Evolutionary conservation across 2,113 vertebrate species (phyloP), one percentile per base, ranked within the genome.

Genomic region (Apteryx mantelli): DNA sequence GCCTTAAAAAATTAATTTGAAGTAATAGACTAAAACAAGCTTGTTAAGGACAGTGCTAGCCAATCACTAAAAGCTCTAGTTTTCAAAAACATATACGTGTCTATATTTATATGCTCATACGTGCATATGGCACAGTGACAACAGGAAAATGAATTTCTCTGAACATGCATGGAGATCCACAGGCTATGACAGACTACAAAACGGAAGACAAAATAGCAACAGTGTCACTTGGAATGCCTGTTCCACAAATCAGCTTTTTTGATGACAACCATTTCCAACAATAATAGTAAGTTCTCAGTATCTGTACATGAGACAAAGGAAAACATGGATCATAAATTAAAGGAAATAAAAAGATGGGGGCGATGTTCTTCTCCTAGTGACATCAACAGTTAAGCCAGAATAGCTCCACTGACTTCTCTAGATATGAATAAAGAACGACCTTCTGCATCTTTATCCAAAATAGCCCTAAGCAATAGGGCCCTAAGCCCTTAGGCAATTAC

Each of bases 1-100:
- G 58, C 69, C 91, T 95, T 97, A 89, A 97, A 97, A 97, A 89
- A 97, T 96, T 95, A 87, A 96, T 96, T 94, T 96, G 91, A 91
- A 95, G 91, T 95, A 95, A 96, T 95, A 93, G 92, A 92, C 81
- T 95, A 91, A 95, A 97, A 71, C 91, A 96, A 95, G 88, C 82
- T 91, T 95, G 92, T 96, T 91, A 97, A 89, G 74, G 42, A 87
- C 95, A 91, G 75, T 93, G 87, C 79, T 79, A 75, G 53, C 66
- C 93, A 86, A 26, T 87, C 85, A 48, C 82, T 95, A 53, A 84
- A 79, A 93, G 71, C 76, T 87, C 68, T 88, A 20, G 80, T 56
- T 93, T 87, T 76, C 44, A 75, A 61, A 91, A 95, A 38, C 63
- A 50, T 64, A 26, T 40, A 74, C 1, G 1, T 60, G 32, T 44